These are phyloP conservation scores for Chaetura pelagica DNA, from an alignment of 2,113 vertebrate genomes.

Conservation along the genomic window DNA sequence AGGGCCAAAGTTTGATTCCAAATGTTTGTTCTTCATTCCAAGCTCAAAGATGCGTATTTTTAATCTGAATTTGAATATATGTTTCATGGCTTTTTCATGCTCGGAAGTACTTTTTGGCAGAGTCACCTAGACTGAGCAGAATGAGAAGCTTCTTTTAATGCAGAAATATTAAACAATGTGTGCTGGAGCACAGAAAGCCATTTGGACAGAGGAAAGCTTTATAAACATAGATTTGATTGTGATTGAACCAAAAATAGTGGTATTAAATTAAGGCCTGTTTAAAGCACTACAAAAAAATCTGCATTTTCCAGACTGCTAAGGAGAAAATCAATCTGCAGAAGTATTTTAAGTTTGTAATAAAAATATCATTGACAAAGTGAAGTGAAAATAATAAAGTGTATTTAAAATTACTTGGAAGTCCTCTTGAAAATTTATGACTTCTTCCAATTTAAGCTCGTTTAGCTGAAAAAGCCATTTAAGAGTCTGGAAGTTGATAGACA, in stretches of 20 bases:
- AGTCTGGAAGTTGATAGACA: not conserved
- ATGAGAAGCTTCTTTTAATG: constrained; percentile 60
- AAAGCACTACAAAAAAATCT: not conserved
- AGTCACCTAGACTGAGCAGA: constrained; percentile 47
- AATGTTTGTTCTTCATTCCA: constrained; percentile 44
- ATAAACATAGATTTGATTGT: constrained; percentile 65
- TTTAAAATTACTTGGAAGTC: constrained; percentile 52
- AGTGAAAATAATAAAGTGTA: constrained; percentile 57
- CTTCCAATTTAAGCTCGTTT: constrained; percentile 32
- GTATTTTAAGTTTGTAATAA: constrained; percentile 57
- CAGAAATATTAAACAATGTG: constrained; percentile 68
- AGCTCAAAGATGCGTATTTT: constrained; percentile 40
- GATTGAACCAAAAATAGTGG: constrained; percentile 64
- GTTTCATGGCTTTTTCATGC: constrained; percentile 60
- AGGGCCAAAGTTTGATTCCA: constrained; percentile 29
- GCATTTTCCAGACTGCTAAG: constrained; percentile 15
- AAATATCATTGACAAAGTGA: constrained; percentile 59
- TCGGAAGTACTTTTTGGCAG: constrained; percentile 61
- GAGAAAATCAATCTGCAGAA: constrained; percentile 57
- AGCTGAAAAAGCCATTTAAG: constrained; percentile 27
- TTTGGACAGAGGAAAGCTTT: constrained; percentile 70
- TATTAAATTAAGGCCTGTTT: constrained; percentile 61
- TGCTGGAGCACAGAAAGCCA: constrained; percentile 59
- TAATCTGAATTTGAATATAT: constrained; percentile 63
- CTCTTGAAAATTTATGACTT: constrained; percentile 50